Evolutionary conservation across 92 coral and sea anemone species (phyloP).

Genomic region (Epizoanthus illoricatus): DNA sequence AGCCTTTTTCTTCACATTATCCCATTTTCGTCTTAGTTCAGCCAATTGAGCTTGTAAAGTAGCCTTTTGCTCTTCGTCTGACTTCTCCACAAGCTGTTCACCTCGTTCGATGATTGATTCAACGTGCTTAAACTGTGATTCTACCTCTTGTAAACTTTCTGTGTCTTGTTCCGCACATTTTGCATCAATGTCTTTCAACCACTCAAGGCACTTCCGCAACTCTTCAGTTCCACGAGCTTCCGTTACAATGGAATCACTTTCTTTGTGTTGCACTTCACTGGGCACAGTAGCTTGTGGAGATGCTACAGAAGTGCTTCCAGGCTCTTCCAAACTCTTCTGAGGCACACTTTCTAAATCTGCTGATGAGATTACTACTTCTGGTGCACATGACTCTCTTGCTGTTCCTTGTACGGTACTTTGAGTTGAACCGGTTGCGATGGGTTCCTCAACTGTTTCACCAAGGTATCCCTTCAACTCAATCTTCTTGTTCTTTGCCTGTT

Average conservation of each 20-base stretch:
- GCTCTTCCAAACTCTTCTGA: not conserved
- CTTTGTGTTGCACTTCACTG: not conserved
- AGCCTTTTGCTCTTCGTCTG: constrained; percentile 42
- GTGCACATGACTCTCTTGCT: not conserved
- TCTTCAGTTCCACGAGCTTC: constrained; percentile 41
- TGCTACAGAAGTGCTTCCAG: not conserved
- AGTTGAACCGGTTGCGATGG: not conserved
- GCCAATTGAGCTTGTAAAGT: constrained; percentile 48
- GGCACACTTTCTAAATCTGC: no score
- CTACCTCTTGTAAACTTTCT: constrained; percentile 50
- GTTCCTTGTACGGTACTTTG: not conserved
- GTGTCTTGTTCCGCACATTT: constrained; percentile 41
- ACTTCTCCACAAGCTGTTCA: constrained; percentile 37
- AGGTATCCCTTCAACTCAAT: constrained; percentile 63
- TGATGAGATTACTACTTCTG: not conserved
- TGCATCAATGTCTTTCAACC: constrained; percentile 40
- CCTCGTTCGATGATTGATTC: constrained; percentile 58
- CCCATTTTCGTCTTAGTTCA: constrained; percentile 61
- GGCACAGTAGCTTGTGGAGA: not conserved
- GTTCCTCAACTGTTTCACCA: constrained; percentile 55
- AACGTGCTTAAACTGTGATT: constrained; percentile 39
- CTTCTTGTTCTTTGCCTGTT: constrained; percentile 78
- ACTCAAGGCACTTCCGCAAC: constrained; percentile 38
- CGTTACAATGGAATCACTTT: constrained; percentile 5
- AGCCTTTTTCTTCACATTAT: constrained; percentile 47